Conservation (phyloP, 64 coral and sea anemone species). For the Platygyra sinensis region DNA sequence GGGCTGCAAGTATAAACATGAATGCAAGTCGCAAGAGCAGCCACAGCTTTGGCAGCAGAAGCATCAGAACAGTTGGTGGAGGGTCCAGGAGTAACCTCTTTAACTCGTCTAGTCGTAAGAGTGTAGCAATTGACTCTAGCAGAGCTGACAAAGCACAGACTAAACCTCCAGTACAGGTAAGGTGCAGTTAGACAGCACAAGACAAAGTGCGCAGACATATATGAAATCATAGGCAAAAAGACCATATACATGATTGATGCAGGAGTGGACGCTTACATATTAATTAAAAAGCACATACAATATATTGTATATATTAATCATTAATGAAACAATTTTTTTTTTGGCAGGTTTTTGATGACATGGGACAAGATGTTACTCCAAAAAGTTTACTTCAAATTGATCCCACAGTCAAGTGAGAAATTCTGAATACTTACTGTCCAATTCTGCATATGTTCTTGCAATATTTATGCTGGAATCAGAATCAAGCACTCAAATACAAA, state of each 20-base stretch:
- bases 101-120: constrained; percentile 87
- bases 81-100: constrained; percentile 90
- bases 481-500: too few species aligned
- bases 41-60: constrained; percentile 91
- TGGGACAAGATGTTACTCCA: constrained; percentile 95
- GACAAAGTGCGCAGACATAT: neutral
- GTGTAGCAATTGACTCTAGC: constrained; percentile 89
- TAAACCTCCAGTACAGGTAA: constrained; percentile 92
- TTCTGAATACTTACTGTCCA: neutral
- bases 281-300: too few species aligned
- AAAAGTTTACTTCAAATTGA: constrained; percentile 77
- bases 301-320: too few species aligned
- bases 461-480: too few species aligned
- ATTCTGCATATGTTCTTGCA: too few species aligned
- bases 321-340: too few species aligned
- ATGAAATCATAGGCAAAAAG: neutral
- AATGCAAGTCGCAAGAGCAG: constrained; percentile 93
- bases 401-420: constrained; percentile 92
- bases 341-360: constrained; percentile 87
- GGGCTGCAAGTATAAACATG: constrained; percentile 44
- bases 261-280: too few species aligned
- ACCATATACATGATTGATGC: neutral
- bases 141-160: constrained; percentile 64
- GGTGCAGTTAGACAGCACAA: too few species aligned
- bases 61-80: constrained; percentile 67